Conservation (phyloP, 2,797 vertebrate species). For the Micrastur ruficollis region DNA sequence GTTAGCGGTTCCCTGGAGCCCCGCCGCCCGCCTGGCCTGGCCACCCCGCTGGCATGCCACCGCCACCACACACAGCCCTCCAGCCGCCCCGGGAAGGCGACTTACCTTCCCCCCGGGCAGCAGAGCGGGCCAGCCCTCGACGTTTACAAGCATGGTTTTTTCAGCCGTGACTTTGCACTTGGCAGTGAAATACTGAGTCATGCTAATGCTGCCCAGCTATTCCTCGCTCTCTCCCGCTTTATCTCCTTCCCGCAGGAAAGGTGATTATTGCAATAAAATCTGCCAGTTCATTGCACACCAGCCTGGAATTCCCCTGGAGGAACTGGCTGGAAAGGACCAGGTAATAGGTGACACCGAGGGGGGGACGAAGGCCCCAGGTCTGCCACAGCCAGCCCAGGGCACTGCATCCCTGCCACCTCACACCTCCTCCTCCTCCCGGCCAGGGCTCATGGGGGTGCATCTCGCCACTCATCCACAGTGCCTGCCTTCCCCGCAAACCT, state of each 20-base stretch:
- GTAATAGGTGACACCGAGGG: fast-evolving
- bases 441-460: not conserved
- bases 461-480: not conserved
- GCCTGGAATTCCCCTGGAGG: not conserved
- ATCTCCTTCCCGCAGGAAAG: not conserved
- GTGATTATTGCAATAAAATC: not conserved
- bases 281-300: fast-evolving
- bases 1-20: fast-evolving
- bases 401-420: not conserved
- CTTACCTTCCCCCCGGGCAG: fast-evolving
- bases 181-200: not conserved
- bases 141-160: not conserved
- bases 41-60: fast-evolving
- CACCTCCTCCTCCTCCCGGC: not conserved
- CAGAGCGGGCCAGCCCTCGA: not conserved
- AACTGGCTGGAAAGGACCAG: not conserved
- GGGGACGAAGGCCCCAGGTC: too few species aligned
- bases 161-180: not conserved
- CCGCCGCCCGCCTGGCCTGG: not conserved
- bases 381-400: fast-evolving
- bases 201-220: not conserved
- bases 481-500: not conserved
- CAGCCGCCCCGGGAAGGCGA: not conserved
- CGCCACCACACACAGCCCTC: fast-evolving
- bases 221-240: not conserved